Percentiles rank a stretch among this genome's conserved stretches.
phyloP scores from a whole-genome alignment of 2,888 invertebrate species.

The Nomada hirtipes region DNA sequence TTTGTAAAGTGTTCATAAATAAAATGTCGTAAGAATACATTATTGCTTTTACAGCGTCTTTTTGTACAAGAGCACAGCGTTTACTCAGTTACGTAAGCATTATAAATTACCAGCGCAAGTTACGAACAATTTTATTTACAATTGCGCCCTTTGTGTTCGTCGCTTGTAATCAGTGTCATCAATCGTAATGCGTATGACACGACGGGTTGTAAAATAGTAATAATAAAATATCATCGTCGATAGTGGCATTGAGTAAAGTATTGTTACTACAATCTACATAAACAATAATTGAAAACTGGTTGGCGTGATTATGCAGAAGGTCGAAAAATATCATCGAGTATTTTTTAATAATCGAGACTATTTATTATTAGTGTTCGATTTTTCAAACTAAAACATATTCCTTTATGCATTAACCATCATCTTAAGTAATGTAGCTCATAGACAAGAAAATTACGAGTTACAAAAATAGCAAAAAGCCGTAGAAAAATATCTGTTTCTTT shows the following conservation, averaged over 20 bases:
- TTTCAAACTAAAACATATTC: not conserved
- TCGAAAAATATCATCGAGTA: slow-evolving; percentile 47
- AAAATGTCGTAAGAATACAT: slow-evolving; percentile 16
- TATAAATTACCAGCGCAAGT: not conserved
- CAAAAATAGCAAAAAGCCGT: no score
- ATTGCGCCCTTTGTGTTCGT: not conserved
- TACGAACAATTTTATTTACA: not conserved
- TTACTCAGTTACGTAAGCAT: not conserved
- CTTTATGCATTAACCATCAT: no score
- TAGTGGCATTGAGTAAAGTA: not conserved
- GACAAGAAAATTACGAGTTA: no score
- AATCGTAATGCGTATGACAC: not conserved
- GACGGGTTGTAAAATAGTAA: not conserved
- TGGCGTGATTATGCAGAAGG: slow-evolving; percentile 48
- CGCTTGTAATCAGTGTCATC: not conserved
- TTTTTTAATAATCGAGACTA: slow-evolving; percentile 36
- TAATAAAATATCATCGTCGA: slow-evolving; percentile 7
- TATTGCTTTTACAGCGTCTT: slow-evolving; percentile 22
- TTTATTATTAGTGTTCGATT: slow-evolving; percentile 21
- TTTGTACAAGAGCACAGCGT: not conserved
- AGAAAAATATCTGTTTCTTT: no score
- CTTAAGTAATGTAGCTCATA: no score
- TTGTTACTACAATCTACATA: slow-evolving; percentile 27
- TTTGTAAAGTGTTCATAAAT: slow-evolving; percentile 21
- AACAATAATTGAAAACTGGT: slow-evolving; percentile 29